A percentile compares a stretch with the other conserved stretches of the same genome.
phyloP scores from a whole-genome alignment of 2,888 invertebrate genomes.

The Eupithecia insigniata region DNA sequence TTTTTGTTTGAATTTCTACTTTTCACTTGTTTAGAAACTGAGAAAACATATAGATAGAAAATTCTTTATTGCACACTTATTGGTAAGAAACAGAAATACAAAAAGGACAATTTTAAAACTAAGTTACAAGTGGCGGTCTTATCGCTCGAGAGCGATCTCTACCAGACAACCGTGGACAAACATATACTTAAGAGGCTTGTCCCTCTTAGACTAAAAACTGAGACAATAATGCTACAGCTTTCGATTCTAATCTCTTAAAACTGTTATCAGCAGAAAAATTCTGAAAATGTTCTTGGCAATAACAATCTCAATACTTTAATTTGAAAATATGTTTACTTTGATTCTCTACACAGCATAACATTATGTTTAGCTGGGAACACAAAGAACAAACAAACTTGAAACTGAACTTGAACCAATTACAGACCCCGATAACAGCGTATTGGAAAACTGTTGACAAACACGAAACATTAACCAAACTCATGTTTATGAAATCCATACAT shows the following conservation, averaged over 20 bases:
- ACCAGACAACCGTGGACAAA: too few relatives aligned
- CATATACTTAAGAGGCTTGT: not conserved
- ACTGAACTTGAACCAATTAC: slow-evolving; percentile 23
- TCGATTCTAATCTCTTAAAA: not conserved
- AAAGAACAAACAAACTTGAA: slow-evolving; percentile 20
- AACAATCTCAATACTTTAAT: not conserved
- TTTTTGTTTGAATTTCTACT: slow-evolving; percentile 52
- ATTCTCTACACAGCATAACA: not conserved
- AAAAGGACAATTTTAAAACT: too few relatives aligned
- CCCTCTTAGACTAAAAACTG: not conserved
- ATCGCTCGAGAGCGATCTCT: too few relatives aligned
- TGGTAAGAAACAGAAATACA: too few relatives aligned
- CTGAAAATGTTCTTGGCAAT: not conserved
- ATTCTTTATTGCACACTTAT: too few relatives aligned
- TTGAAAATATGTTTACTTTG: not conserved
- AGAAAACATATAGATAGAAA: not conserved
- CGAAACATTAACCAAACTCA: slow-evolving; percentile 48
- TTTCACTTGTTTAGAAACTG: slow-evolving; percentile 46
- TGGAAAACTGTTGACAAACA: slow-evolving; percentile 37
- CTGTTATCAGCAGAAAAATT: not conserved
- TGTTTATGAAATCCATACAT: slow-evolving; percentile 50
- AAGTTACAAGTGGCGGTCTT: too few relatives aligned
- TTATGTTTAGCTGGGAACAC: not conserved
- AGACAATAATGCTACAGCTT: not conserved
- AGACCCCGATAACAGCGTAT: slow-evolving; percentile 38